Percentiles rank a stretch among this genome's conserved stretches.
Evolutionary conservation across 2,113 vertebrate species (phyloP).

Genomic region (Malurus elegans): DNA sequence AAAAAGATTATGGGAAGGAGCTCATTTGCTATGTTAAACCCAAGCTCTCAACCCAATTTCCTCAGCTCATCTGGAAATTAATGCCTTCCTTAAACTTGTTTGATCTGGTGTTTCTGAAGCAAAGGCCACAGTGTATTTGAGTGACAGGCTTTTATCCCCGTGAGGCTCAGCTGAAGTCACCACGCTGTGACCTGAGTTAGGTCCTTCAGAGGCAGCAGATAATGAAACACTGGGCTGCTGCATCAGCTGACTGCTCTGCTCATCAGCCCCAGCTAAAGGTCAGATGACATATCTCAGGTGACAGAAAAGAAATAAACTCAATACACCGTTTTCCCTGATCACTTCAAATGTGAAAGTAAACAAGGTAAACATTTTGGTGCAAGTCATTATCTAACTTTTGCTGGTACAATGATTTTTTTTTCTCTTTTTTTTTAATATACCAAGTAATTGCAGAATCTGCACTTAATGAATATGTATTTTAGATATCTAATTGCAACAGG

Average conservation of each 20-base stretch:
- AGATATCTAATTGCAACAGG: neutral
- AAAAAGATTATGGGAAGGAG: neutral
- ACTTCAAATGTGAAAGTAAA: neutral
- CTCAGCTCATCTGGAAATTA: slow-evolving; percentile 2
- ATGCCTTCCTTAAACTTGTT: slow-evolving; percentile 1
- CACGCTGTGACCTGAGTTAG: slow-evolving; percentile 4
- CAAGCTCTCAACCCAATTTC: neutral
- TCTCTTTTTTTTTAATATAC: neutral
- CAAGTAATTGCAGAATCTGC: neutral
- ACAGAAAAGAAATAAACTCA: neutral
- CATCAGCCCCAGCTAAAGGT: neutral
- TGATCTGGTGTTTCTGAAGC: slow-evolving; percentile 28
- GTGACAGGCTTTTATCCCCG: neutral
- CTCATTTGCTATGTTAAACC: slow-evolving; percentile 4
- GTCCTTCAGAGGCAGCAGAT: neutral
- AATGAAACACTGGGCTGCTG: neutral
- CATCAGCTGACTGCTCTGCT: neutral
- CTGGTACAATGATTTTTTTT: neutral
- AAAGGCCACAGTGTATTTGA: neutral
- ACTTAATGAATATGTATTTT: neutral
- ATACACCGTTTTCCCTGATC: neutral
- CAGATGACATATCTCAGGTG: neutral
- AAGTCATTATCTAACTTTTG: neutral
- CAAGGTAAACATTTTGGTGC: neutral
- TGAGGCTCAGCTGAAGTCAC: neutral